phyloP scores from a whole-genome alignment of 2,113 vertebrate species.

The Alethe castanea region DNA sequence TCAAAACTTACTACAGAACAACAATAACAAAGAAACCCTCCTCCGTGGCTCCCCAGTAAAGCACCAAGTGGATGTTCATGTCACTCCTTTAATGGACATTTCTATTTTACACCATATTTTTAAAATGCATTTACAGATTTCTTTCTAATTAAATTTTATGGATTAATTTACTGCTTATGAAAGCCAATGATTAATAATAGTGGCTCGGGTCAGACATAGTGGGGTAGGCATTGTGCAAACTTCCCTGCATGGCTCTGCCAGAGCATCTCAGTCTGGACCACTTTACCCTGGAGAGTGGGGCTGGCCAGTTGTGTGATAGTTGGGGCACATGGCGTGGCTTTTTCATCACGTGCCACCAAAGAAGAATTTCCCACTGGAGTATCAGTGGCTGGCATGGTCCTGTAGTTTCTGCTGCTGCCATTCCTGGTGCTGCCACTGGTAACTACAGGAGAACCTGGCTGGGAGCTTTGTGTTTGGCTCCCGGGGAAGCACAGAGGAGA shows the following conservation, averaged over 20 bases:
- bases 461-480: not conserved
- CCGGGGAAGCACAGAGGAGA: not conserved
- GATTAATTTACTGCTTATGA: conserved; percentile 24
- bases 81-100: not conserved
- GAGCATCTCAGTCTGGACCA: conserved; percentile 2
- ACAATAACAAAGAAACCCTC: not conserved
- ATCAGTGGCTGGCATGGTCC: not conserved
- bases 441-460: not conserved
- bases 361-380: not conserved
- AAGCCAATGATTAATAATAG: conserved; percentile 27
- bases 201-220: not conserved
- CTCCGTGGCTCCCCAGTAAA: not conserved
- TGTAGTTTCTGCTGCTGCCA: not conserved
- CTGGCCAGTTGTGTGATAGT: not conserved
- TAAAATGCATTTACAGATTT: conserved; percentile 31
- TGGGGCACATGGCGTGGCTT: not conserved
- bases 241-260: not conserved
- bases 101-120: conserved; percentile 46
- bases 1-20: not conserved
- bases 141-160: conserved; percentile 43
- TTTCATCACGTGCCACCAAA: not conserved
- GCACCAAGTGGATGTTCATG: not conserved
- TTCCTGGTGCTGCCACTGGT: not conserved
- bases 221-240: conserved; percentile 12
- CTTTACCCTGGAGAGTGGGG: not conserved